Evolutionary conservation across 1,140 invertebrate genomes (phyloP).

Genomic region (Camponotus pennsylvanicus): DNA sequence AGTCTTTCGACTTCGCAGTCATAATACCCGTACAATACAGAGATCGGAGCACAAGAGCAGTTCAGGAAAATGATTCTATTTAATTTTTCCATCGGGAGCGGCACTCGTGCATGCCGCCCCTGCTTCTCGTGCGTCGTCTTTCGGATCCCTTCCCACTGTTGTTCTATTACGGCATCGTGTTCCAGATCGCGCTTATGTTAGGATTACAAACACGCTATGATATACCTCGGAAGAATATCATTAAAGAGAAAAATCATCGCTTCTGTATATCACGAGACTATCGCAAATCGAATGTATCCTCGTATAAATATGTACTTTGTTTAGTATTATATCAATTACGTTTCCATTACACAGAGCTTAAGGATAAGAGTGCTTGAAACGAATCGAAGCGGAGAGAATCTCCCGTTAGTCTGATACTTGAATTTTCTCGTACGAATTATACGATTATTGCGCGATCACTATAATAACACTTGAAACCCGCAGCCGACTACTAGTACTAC

Average conservation of each 20-base stretch:
- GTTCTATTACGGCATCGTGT: neutral
- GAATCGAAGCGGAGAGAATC: constrained; percentile 20
- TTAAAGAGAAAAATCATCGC: neutral
- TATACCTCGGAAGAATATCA: neutral
- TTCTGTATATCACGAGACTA: neutral
- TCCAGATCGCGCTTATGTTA: constrained; percentile 22
- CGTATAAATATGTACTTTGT: neutral
- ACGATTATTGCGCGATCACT: constrained; percentile 52
- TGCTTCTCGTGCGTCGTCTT: constrained; percentile 64
- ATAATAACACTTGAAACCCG: constrained; percentile 63
- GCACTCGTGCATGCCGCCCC: constrained; percentile 84
- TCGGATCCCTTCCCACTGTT: neutral
- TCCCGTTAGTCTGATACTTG: constrained; percentile 37
- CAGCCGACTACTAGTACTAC: constrained; percentile 1
- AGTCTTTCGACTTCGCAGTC: constrained; percentile 58
- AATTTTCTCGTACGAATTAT: constrained; percentile 52
- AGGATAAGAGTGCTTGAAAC: neutral
- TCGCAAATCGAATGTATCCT: constrained; percentile 15
- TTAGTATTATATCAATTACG: constrained; percentile 46
- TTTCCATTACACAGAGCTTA: constrained; percentile 34
- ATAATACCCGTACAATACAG: constrained; percentile 62
- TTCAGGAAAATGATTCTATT: constrained; percentile 85
- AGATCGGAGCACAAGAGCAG: constrained; percentile 41
- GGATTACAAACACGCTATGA: constrained; percentile 29
- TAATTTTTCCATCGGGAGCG: constrained; percentile 85